Conservation (phyloP, 2,888 invertebrate genomes). For the Sesia bembeciformis region DNA sequence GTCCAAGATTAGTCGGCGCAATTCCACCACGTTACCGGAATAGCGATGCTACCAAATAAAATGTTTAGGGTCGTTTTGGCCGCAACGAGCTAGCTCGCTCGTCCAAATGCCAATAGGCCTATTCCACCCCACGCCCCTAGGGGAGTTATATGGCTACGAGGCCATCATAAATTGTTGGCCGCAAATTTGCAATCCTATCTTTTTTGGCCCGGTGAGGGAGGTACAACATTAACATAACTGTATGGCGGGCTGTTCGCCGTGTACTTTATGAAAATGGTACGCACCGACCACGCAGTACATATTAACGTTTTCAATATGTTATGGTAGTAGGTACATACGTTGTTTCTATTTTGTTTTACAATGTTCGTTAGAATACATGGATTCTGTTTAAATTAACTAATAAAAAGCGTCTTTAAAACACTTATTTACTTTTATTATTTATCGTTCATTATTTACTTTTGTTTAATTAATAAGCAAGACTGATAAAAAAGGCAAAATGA, state of each 20-base stretch:
- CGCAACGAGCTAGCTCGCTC: constrained; percentile 62
- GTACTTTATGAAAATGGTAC: constrained; percentile 46
- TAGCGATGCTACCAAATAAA: constrained; percentile 68
- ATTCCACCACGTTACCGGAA: constrained; percentile 56
- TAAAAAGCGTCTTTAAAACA: no score
- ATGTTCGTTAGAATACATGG: no score
- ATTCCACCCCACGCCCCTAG: constrained; percentile 54
- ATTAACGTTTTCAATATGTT: no score
- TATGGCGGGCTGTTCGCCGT: constrained; percentile 55
- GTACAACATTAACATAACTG: constrained; percentile 66
- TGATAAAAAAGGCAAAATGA: no score
- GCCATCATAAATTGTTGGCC: constrained; percentile 68
- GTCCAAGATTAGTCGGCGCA: constrained; percentile 65
- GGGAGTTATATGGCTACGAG: constrained; percentile 50
- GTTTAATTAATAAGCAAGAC: no score
- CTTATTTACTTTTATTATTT: no score
- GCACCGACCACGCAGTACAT: no score
- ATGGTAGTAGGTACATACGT: no score
- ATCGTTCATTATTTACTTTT: no score
- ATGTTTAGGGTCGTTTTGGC: constrained; percentile 72
- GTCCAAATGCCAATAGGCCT: constrained; percentile 66
- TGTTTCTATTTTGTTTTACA: no score
- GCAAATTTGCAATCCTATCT: constrained; percentile 74
- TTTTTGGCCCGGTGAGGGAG: constrained; percentile 60
- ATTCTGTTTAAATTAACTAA: no score